These are phyloP conservation scores for Scaptodrosophila latifasciaeformis DNA, from an alignment of 2,888 invertebrate genomes.

Conservation along the genomic window DNA sequence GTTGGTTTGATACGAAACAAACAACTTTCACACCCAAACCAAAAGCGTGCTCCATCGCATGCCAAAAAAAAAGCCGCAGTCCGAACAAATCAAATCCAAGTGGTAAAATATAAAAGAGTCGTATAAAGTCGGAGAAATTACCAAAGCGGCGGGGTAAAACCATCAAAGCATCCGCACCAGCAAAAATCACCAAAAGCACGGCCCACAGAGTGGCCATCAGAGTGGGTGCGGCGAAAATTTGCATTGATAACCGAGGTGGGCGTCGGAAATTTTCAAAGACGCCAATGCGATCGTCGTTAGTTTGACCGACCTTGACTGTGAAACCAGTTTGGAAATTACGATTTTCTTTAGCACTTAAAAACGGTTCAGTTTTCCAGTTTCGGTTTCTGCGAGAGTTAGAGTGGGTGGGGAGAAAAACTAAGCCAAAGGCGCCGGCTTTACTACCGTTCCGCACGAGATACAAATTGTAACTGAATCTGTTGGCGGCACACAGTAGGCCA, in stretches of 20 bases:
- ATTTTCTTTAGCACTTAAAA: conserved; percentile 52
- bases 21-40: conserved; percentile 66
- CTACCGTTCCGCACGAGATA: conserved; percentile 11
- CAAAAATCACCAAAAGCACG: conserved; percentile 42
- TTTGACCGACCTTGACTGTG: conserved; percentile 70
- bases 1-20: conserved; percentile 44
- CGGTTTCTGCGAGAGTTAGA: conserved; percentile 14
- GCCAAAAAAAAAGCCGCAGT: conserved; percentile 23
- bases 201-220: conserved; percentile 18
- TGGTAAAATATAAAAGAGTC: conserved; percentile 27
- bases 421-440: conserved; percentile 9
- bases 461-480: conserved; percentile 48
- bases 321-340: conserved; percentile 53
- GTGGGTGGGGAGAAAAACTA: conserved; percentile 16
- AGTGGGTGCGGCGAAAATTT: conserved; percentile 14
- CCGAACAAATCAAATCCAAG: conserved; percentile 39
- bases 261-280: conserved; percentile 25
- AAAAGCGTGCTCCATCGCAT: conserved; percentile 22
- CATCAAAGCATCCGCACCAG: conserved; percentile 43
- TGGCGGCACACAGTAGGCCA: conserved; percentile 29
- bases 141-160: no score
- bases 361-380: conserved; percentile 41
- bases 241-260: conserved; percentile 33
- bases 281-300: conserved; percentile 6
- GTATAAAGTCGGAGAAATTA: conserved; percentile 50